A percentile compares a stretch with the other conserved stretches of the same genome.
These are phyloP conservation scores for Drosophila quasianomalipes DNA, from an alignment of 2,888 invertebrate genomes.

Conservation along the genomic window DNA sequence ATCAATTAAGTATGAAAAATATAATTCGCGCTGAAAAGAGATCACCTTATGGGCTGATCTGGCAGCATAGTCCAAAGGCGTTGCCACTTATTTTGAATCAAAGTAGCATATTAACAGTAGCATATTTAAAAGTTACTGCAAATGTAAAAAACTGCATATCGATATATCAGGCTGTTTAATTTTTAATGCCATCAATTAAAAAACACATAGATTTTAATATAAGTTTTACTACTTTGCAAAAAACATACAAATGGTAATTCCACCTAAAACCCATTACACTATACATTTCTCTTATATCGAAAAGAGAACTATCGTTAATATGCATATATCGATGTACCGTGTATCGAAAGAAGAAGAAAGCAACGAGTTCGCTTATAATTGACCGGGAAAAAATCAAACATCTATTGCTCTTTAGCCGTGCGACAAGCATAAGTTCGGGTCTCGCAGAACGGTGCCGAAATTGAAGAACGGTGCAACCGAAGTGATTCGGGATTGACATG, in stretches of 20 bases:
- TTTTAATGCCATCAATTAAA: not conserved
- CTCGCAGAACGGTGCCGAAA: constrained; percentile 29
- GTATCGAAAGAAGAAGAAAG: constrained; percentile 16
- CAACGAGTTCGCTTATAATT: constrained; percentile 27
- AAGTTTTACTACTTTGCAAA: not conserved
- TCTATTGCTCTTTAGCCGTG: constrained; percentile 30
- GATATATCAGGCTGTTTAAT: not conserved
- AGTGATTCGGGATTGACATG: constrained; percentile 19
- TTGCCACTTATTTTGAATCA: not conserved
- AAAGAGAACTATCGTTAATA: not conserved
- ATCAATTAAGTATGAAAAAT: not conserved
- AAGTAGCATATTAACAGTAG: constrained; percentile 7
- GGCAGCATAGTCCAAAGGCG: constrained; percentile 1
- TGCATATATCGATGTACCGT: constrained; percentile 24
- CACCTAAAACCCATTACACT: too few relatives aligned
- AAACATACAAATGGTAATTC: not conserved
- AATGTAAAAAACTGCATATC: constrained; percentile 5
- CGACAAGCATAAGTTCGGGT: constrained; percentile 47
- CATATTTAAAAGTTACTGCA: not conserved
- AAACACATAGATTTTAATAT: not conserved
- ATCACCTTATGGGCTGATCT: not conserved
- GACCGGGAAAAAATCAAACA: constrained; percentile 71
- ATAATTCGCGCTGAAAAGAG: not conserved
- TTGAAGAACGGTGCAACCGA: constrained; percentile 8
- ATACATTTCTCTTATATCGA: not conserved